phyloP scores from a whole-genome alignment of 2,888 invertebrate species.

The Rhopalosiphum nymphaeae region DNA sequence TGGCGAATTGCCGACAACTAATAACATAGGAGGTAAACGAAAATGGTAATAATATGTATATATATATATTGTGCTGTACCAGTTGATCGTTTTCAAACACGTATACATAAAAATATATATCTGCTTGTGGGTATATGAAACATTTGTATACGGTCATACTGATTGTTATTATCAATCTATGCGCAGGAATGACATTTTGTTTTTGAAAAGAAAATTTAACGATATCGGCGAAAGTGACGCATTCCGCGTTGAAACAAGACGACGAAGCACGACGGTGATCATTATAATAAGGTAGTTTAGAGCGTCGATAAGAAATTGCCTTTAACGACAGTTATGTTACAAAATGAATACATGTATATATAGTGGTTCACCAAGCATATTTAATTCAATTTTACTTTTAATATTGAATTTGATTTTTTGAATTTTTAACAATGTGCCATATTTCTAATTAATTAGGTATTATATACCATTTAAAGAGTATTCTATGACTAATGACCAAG shows the following conservation, averaged over 20 bases:
- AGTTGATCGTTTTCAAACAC: background rate
- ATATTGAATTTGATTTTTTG: background rate
- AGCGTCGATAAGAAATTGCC: background rate
- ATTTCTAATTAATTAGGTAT: background rate
- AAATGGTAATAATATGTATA: background rate
- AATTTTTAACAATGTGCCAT: background rate
- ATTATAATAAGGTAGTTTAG: background rate
- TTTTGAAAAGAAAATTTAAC: slow-evolving; percentile 19
- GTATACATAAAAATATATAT: background rate
- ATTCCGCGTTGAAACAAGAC: background rate
- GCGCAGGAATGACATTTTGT: slow-evolving; percentile 26
- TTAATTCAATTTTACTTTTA: background rate
- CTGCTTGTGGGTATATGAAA: background rate
- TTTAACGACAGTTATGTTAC: background rate
- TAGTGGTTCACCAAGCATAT: background rate
- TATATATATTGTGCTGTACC: background rate
- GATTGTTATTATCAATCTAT: background rate
- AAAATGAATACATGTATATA: background rate
- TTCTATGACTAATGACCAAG: too few relatives aligned
- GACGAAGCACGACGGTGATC: background rate
- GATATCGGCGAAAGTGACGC: slow-evolving; percentile 23
- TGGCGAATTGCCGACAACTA: background rate
- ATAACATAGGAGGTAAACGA: background rate
- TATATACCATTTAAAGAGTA: background rate
- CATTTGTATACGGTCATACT: background rate